Conservation (phyloP, 1,140 invertebrate genomes). For the Drosophila pallidifrons region DNA sequence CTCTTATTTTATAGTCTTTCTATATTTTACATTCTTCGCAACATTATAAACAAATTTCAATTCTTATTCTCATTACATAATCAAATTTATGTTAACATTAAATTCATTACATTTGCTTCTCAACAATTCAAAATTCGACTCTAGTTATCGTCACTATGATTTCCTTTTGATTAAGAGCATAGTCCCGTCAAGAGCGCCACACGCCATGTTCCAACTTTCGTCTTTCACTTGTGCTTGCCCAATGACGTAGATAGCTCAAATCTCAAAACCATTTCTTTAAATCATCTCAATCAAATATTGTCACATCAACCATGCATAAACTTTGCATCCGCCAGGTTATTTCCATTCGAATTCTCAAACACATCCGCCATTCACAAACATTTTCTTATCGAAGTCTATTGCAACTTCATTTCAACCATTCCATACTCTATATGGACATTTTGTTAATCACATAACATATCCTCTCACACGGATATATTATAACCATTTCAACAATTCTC, state of each 20-base stretch:
- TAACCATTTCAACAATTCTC: no score
- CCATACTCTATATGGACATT: no score
- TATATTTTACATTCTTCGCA: no score
- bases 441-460: no score
- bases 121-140: conserved; percentile 1
- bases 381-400: conserved; percentile 2
- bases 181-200: conserved; percentile 16
- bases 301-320: neutral
- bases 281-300: neutral
- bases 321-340: conserved; percentile 18
- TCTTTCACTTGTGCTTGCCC: conserved; percentile 33
- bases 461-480: no score
- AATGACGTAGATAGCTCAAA: conserved; percentile 20
- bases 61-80: no score
- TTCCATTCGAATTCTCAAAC: conserved; percentile 12
- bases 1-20: no score
- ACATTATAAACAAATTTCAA: no score
- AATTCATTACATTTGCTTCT: no score
- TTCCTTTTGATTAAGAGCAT: conserved; percentile 4
- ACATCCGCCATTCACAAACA: conserved; percentile 8
- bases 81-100: no score
- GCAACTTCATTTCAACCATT: no score
- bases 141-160: neutral
- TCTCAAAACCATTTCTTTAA: conserved; percentile 10
- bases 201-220: conserved; percentile 24